These are phyloP conservation scores for Megaceryle alcyon DNA, from an alignment of 2,797 vertebrate genomes.

Conservation along the genomic window DNA sequence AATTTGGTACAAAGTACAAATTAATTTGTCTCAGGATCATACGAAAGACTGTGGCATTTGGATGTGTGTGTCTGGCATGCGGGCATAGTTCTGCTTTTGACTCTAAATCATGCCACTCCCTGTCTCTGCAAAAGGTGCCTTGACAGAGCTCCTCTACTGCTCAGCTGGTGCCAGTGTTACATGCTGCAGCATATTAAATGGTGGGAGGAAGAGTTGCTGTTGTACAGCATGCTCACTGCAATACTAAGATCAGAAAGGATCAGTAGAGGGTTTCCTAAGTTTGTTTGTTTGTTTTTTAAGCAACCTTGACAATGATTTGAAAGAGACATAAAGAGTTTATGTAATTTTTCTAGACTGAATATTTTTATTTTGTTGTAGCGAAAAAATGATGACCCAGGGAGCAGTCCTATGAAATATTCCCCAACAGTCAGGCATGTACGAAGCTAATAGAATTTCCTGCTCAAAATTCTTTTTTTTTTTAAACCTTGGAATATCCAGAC, in stretches of 20 bases:
- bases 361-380: not conserved
- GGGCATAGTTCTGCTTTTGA: not conserved
- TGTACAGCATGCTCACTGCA: rapidly evolving
- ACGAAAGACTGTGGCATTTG: not conserved
- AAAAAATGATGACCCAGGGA: not conserved
- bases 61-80: not conserved
- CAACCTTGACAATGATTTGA: not conserved
- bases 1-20: not conserved
- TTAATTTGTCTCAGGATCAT: not conserved
- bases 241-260: not conserved
- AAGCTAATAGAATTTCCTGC: not conserved
- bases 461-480: not conserved
- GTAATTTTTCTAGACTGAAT: not conserved
- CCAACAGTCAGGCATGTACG: not conserved
- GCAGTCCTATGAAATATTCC: not conserved
- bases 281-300: not conserved
- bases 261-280: not conserved
- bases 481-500: not conserved
- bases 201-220: not conserved
- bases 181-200: not conserved
- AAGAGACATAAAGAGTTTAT: not conserved
- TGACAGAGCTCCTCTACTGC: not conserved
- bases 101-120: not conserved
- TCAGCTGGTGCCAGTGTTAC: not conserved
- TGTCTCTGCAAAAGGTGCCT: not conserved